Base-by-base conservation (phyloP, 2,888 invertebrate species). In the Pachycephus smyrnensis region DNA sequence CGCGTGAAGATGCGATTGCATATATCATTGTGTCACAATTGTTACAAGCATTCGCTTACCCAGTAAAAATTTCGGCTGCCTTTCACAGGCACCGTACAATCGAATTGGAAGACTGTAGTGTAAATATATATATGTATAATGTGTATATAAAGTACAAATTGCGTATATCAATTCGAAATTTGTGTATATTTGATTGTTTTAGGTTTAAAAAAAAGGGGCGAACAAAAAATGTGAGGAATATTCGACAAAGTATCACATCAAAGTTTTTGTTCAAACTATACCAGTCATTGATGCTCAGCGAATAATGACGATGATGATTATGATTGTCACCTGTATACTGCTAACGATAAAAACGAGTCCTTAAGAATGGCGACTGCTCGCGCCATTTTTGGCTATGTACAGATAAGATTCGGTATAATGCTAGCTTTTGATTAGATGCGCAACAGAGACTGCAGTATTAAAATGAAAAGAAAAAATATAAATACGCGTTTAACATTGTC, bases 41-140 rank as follows among this genome's bases (percentile, higher is more conserved):
- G 15, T 55, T 55, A 55, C 23, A 23, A 55, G 55, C 23, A 23
- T 55, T 55, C 23, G 23, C 15, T 23, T 55, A 23, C 6, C 55
- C 9, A n/a, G 55, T 55, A 23, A 55, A 55, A 55, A 55, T 55
- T 23, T 55, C 23, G 9, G 23, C 23, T 23, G 23, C 23, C 55
- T 55, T 23, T 9, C 15, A 23, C 2, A 55, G 36, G 31, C 75
- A 36, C 11, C 37, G 31, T 11, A 75, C 36, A 69, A 35, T 69
- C 77, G 33, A 68, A 78, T 75, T 80, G 81, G 81, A 82, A 81
- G 81, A 81, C 81, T 76, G 74, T 75, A 78, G 55, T 69, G 69
- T 73, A 75, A 75, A 32, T 76, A 73, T 55, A 73, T 75, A 12
- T 32, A 36, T 73, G 68, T 37, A 55, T 35, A 35, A 35, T 9